Evolutionary conservation across 2,888 invertebrate species (phyloP).

Genomic region (Himalopsyche kuldschensis): DNA sequence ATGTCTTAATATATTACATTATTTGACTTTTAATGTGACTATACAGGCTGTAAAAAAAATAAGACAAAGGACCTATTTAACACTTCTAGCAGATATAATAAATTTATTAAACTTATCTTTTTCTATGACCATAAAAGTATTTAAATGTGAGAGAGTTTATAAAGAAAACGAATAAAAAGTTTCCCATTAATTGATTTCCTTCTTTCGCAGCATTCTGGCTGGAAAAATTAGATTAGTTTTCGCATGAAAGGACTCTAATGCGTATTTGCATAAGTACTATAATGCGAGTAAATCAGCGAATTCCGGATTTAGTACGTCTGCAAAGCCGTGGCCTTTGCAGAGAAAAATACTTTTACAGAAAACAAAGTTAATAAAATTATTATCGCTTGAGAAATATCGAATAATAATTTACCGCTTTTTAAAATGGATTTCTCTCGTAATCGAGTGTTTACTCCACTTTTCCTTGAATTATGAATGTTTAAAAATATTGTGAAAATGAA

Average conservation of each 20-base stretch:
- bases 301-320: background rate
- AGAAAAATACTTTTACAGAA: background rate
- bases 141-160: background rate
- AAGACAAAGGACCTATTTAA: too few relatives aligned
- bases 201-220: background rate
- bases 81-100: too few relatives aligned
- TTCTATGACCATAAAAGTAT: too few relatives aligned
- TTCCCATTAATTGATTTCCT: background rate
- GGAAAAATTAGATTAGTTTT: background rate
- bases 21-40: too few relatives aligned
- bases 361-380: background rate
- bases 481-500: too few relatives aligned
- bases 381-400: background rate
- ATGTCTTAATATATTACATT: too few relatives aligned
- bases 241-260: background rate
- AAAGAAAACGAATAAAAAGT: background rate
- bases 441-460: background rate
- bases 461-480: background rate
- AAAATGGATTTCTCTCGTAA: background rate
- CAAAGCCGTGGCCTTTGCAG: background rate
- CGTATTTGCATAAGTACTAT: background rate
- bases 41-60: too few relatives aligned
- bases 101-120: too few relatives aligned
- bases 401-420: background rate
- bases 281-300: background rate